Percentiles rank a stretch among this genome's conserved stretches.
These are phyloP conservation scores for Zhengitettix transpicula DNA, from an alignment of 2,888 invertebrate species.

Conservation along the genomic window DNA sequence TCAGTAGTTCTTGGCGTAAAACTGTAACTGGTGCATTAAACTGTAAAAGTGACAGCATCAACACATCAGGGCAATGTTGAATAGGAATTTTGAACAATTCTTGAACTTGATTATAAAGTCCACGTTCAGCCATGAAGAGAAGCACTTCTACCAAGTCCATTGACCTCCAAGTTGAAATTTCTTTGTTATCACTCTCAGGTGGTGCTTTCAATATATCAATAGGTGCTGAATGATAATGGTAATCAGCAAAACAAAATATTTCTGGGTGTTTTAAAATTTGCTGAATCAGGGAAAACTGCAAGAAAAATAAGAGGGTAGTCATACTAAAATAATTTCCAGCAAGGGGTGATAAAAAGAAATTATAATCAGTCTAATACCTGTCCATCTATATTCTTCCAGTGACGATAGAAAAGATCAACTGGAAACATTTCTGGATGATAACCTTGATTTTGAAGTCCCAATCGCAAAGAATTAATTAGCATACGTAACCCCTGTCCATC, in stretches of 20 bases:
- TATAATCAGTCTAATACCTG: slow-evolving; percentile 28
- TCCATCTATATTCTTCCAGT: slow-evolving; percentile 88
- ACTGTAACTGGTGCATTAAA: slow-evolving; percentile 64
- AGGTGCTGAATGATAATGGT: slow-evolving; percentile 70
- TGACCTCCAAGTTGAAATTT: slow-evolving; percentile 84
- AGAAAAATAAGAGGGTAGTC: slow-evolving; percentile 5
- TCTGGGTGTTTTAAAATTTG: slow-evolving; percentile 81
- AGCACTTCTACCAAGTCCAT: slow-evolving; percentile 80
- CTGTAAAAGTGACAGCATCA: slow-evolving; percentile 77
- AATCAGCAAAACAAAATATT: slow-evolving; percentile 86
- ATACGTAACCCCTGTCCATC: slow-evolving; percentile 73
- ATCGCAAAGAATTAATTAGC: slow-evolving; percentile 63
- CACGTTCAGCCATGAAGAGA: slow-evolving; percentile 72
- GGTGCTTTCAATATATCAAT: slow-evolving; percentile 83
- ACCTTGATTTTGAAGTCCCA: slow-evolving; percentile 58
- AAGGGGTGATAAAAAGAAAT: too few relatives aligned
- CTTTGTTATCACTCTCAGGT: slow-evolving; percentile 89
- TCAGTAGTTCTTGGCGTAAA: slow-evolving; percentile 71
- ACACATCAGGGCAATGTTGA: slow-evolving; percentile 86
- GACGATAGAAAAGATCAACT: slow-evolving; percentile 72
- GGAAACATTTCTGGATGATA: slow-evolving; percentile 63
- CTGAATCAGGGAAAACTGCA: slow-evolving; percentile 64
- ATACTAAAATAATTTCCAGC: too few relatives aligned
- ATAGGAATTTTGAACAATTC: slow-evolving; percentile 85
- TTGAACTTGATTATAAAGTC: slow-evolving; percentile 63